Evolutionary conservation across 35 echinoderm and acorn worm genomes (phyloP).

Genomic region (Heliocidaris tuberculata): DNA sequence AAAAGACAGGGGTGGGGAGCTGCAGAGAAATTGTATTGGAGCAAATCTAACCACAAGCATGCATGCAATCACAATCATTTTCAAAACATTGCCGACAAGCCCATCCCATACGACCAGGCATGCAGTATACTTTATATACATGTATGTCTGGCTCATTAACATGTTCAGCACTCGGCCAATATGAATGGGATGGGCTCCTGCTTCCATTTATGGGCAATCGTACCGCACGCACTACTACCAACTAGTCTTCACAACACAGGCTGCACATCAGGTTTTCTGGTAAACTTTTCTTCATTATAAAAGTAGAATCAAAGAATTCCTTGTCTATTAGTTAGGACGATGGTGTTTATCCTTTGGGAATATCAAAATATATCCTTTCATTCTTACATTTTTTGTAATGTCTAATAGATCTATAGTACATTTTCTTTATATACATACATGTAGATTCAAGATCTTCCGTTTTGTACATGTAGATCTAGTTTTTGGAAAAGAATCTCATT

Average conservation of each 20-base stretch:
- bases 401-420: no score
- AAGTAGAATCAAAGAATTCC: no score
- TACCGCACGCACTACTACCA: background rate
- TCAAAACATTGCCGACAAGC: background rate
- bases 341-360: no score
- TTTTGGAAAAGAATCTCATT: no score
- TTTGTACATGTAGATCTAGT: no score
- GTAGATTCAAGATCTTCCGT: no score
- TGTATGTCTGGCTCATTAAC: background rate
- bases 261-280: background rate
- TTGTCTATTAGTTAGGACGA: no score
- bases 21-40: background rate
- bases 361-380: no score
- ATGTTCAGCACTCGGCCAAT: background rate
- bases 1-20: background rate
- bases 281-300: background rate
- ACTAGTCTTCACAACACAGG: background rate
- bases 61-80: slow-evolving; percentile 1
- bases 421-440: no score
- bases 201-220: slow-evolving; percentile 9
- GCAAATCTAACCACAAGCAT: background rate
- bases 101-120: background rate
- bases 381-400: no score
- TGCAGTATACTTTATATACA: background rate
- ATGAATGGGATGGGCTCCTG: background rate